Base-by-base conservation (phyloP, 2,797 vertebrate genomes). In the Myotis findleyi region DNA sequence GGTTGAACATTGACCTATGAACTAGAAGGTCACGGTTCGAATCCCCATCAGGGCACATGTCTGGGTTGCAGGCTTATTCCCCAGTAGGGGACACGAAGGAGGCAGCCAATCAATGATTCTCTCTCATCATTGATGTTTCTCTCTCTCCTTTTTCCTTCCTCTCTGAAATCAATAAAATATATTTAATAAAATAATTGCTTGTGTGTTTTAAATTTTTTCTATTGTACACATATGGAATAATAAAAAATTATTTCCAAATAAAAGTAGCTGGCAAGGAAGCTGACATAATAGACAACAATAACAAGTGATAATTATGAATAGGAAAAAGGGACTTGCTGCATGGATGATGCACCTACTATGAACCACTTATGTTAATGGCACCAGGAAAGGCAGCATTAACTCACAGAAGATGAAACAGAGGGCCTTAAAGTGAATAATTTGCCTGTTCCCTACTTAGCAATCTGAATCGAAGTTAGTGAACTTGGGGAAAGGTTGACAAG, bases 161-260 rank as follows among this genome's bases (percentile, higher is more conserved):
- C 53, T 55, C 18, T 55, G 53, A 55, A 55, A 55, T 55, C 53
- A 55, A 55, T 55, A 55, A 53, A 59, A 59, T 59, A 59, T 59
- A 59, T 59, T 59, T 59, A 59, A 27, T 59, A 59, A 59, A 57
- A 57, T 25, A 59, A 66, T 30, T 59, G 23, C 25, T 69, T 44
- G 1, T 64, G 30, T 73, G 44, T 55, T 91, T 94, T 77, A 55
- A 4, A 7, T 62, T 41, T 3, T 82, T 88, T 84, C 47, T 85
- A 90, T 13, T 36, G 33, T 66, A 75, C 38, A 92, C n/a, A 82
- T 72, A 55, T 23, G 25, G 59, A 87, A 90, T 82, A 71, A 76
- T 21, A 82, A 94, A 69, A 33, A 25, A 59, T 49, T 44, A 87
- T 93, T 88, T 93, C 38, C 66, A 80, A 92, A 96, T n/a, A 91